These are phyloP conservation scores for Danio aesculapii DNA, from an alignment of 2,797 vertebrate genomes.

Conservation along the genomic window DNA sequence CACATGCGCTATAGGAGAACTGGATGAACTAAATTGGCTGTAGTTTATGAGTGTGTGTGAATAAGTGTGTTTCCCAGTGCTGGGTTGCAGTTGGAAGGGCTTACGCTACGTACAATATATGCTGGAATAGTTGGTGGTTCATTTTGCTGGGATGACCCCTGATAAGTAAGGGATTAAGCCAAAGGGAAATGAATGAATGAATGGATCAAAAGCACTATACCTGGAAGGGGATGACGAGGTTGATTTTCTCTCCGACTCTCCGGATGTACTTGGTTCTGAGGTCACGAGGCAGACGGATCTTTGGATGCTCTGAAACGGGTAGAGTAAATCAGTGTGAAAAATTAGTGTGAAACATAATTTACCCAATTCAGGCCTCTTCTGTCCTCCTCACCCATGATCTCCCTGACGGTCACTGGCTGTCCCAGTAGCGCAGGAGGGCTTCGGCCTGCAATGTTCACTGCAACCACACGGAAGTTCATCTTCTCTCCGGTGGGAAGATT, in stretches of 20 bases:
- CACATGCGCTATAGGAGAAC: too few relatives aligned
- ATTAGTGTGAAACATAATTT: neutral
- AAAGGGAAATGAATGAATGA: too few relatives aligned
- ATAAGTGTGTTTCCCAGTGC: too few relatives aligned
- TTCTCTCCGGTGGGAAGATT: slow-evolving; percentile 87
- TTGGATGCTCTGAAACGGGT: slow-evolving; percentile 83
- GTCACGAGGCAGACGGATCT: slow-evolving; percentile 89
- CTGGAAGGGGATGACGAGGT: slow-evolving; percentile 92
- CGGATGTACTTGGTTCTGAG: slow-evolving; percentile 88
- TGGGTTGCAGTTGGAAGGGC: too few relatives aligned
- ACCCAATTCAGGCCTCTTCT: neutral
- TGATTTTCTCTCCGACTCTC: slow-evolving; percentile 88
- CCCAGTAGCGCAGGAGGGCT: slow-evolving; percentile 79
- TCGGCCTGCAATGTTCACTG: slow-evolving; percentile 86
- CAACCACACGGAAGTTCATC: slow-evolving; percentile 86
- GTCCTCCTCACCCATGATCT: slow-evolving; percentile 84
- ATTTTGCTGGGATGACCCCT: too few relatives aligned
- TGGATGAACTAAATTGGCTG: too few relatives aligned
- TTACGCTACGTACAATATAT: too few relatives aligned
- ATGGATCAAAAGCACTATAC: slow-evolving; percentile 63
- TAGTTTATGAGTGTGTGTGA: too few relatives aligned
- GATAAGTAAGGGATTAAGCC: too few relatives aligned
- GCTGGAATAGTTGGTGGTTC: too few relatives aligned
- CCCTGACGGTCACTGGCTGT: slow-evolving; percentile 88
- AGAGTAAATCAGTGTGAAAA: neutral